Conservation (phyloP, 2,888 invertebrate species). For the Disparrhopalites patrizii region DNA sequence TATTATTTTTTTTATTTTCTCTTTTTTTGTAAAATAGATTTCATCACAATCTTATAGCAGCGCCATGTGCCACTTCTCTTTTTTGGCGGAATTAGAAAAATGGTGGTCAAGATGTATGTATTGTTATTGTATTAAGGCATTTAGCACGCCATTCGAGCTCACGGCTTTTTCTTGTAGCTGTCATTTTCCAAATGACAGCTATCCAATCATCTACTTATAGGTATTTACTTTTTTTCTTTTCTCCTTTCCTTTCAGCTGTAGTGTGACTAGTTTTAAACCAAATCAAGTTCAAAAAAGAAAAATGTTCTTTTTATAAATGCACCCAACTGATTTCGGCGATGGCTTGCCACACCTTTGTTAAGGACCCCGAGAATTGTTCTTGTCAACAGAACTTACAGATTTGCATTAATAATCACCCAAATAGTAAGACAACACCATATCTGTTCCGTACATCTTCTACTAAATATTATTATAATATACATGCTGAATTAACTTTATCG, state of each 20-base stretch:
- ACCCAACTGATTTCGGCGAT: not conserved
- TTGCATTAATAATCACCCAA: not conserved
- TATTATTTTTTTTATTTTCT: too few relatives aligned
- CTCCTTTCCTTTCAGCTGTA: not conserved
- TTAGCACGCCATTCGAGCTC: not conserved
- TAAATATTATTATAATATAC: too few relatives aligned
- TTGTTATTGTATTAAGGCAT: too few relatives aligned
- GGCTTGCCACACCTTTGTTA: not conserved
- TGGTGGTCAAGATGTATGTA: not conserved
- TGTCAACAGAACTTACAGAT: not conserved
- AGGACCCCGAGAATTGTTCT: not conserved
- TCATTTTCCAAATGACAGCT: too few relatives aligned
- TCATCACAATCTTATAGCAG: slow-evolving; percentile 11
- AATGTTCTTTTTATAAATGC: not conserved
- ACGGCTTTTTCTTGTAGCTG: not conserved
- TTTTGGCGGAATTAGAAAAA: not conserved
- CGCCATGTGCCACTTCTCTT: too few relatives aligned
- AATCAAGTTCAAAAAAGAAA: not conserved
- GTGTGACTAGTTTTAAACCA: slow-evolving; percentile 5
- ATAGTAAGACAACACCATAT: not conserved
- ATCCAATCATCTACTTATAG: too few relatives aligned
- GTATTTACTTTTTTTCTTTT: too few relatives aligned
- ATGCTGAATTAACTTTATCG: not conserved
- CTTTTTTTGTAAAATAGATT: slow-evolving; percentile 3
- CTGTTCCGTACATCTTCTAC: too few relatives aligned